Conservation (phyloP, 2,888 invertebrate genomes). For the Agrochola lota region DNA sequence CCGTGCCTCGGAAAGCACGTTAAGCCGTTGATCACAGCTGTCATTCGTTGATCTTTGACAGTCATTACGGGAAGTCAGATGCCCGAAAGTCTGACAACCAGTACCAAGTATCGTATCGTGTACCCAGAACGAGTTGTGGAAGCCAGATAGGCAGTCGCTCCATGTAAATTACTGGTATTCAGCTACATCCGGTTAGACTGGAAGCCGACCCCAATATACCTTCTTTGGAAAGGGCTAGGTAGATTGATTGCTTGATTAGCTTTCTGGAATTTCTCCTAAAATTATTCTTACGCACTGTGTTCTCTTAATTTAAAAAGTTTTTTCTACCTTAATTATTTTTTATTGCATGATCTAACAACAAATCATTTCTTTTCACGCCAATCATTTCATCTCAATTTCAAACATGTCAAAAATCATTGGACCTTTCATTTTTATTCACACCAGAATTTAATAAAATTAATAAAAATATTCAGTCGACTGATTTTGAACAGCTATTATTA, state of each 20-base stretch:
- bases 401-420: conserved; percentile 36
- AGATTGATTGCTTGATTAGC: neutral
- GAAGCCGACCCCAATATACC: neutral
- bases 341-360: neutral
- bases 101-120: no score
- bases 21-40: neutral
- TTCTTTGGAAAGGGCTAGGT: neutral
- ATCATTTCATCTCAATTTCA: conserved; percentile 10
- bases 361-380: conserved; percentile 6
- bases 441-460: conserved; percentile 1
- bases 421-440: conserved; percentile 21
- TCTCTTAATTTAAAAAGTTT: neutral
- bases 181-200: neutral
- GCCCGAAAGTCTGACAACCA: neutral
- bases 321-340: neutral
- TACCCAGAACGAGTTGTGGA: neutral
- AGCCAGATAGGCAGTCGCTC: neutral
- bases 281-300: neutral
- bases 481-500: conserved; percentile 53
- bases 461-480: conserved; percentile 36
- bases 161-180: neutral
- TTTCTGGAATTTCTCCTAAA: no score
- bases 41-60: neutral
- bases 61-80: neutral
- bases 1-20: no score